Base-by-base conservation (phyloP, 2,797 vertebrate species). In the Sebastes dallii region DNA sequence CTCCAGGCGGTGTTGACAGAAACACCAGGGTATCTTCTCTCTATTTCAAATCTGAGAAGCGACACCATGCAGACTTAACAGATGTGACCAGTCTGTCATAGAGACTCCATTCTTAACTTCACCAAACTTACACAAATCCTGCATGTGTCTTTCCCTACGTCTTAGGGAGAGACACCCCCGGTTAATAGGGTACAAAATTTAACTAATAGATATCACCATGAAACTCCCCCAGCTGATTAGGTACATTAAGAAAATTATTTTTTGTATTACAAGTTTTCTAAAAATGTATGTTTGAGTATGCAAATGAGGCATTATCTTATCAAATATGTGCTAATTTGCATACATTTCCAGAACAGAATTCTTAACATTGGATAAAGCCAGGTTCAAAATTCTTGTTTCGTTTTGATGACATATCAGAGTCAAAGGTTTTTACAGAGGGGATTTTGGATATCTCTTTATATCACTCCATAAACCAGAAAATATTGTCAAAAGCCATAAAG, bases 1-100 rank as follows among this genome's bases (percentile, higher is more conserved):
- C 81, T 70, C 25, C 75, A 78, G 11, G 66, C 25, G 10, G 72
- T 39, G 70, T 75, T 84, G 73, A 85, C 74, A 86, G 75, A 83
- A 82, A 84, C 81, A 80, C 46, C 29, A 6, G 32, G 52, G 59
- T 30, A 18, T 55, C 70, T 62, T 69, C 68, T 72, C 73, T 74
- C 20, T 25, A 69, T 72, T 72, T 73, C 52, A 76, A 50, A 81
- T 82, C 50, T 77, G 18, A 72, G 60, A 72, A 76, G 54, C n/a
- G 66, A 14, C 32, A 52, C 69, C n/a, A 8, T 25, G 36, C 29
- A 52, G 52, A 64, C 13, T 58, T 24, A 85, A 60, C 42, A 64
- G 73, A 82, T 82, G 81, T 75, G 42, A 72, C 14, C 46, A 50
- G 32, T 52, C 30, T 67, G 79, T 58, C 50, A 72, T 55, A 75